Base-by-base conservation (phyloP, 2,113 vertebrate genomes). In the Falco punctatus region DNA sequence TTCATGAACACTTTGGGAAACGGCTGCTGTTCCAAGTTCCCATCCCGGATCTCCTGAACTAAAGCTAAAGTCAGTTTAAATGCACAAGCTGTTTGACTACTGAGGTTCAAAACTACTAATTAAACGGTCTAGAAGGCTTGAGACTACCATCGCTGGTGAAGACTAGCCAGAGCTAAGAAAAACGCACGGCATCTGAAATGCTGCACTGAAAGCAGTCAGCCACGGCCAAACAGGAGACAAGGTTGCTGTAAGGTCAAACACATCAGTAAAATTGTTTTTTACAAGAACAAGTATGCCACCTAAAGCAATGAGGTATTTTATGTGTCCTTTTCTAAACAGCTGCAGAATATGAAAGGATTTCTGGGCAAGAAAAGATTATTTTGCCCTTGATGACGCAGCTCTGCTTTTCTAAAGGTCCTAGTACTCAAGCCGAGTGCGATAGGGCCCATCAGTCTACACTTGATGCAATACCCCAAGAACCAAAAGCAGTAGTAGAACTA, bases 21-120 rank as follows among this genome's bases (percentile, higher is more conserved):
- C 4, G 2, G 35, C 44, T 15, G 8, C 46, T 13, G 5, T 12
- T 69, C 33, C 19, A 15, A 22, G 20, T 44, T 57, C 22, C 28
- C 54, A 16, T 38, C 22, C 16, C 4, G 24, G 13, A 24, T 48
- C 74, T 64, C 75, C 23, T 14, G 6, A 49, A 21, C 40, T 13
- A 16, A 19, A 35, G 33, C 3, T 9, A 4, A 14, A 58, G 27
- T 4, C 49, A 30, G 17, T 30, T 40, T 4, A 72, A 92, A 74
- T 1, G 21, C n/a, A 26, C 21, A 15, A 23, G 4, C 6, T 71
- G 17, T 12, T 42, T 1, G 0, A 54, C 33, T 49, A 13, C 0
- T 9, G 44, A 46, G 8, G 30, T 32, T 81, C 57, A 57, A 73
- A 57, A 54, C 22, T 9, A 1, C 51, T 54, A 6, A 10, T 55